These are phyloP conservation scores for Cataglyphis cursor DNA, from an alignment of 2,888 invertebrate genomes.

Conservation along the genomic window DNA sequence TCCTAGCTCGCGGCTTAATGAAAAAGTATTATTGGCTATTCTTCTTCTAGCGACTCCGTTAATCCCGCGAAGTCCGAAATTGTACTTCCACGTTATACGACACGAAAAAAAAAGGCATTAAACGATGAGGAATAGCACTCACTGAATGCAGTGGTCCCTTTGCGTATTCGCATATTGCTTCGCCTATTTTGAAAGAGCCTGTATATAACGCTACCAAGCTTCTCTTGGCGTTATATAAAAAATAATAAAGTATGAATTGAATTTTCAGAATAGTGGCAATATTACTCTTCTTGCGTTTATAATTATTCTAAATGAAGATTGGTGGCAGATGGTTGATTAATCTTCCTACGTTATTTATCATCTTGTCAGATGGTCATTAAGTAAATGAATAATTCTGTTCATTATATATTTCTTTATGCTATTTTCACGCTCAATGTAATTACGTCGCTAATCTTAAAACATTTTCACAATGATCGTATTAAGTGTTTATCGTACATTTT, in stretches of 20 bases:
- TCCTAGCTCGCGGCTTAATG: conserved; percentile 80
- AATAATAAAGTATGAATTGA: conserved; percentile 33
- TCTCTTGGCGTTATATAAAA: conserved; percentile 13
- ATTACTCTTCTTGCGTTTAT: conserved; percentile 51
- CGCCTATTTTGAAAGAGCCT: conserved; percentile 22
- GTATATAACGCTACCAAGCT: conserved; percentile 34
- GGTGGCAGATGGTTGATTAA: conserved; percentile 40
- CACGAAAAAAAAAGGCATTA: conserved; percentile 49
- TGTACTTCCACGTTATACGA: conserved; percentile 68
- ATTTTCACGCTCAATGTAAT: conserved; percentile 6
- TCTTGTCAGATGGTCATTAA: conserved; percentile 43
- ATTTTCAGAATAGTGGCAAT: conserved; percentile 40
- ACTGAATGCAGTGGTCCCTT: conserved; percentile 39
- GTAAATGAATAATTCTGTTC: conserved; percentile 48
- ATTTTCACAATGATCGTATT: neutral
- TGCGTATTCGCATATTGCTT: neutral
- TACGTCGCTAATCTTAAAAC: conserved; percentile 34
- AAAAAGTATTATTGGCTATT: conserved; percentile 83
- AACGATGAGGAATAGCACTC: conserved; percentile 55
- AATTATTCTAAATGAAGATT: conserved; percentile 56
- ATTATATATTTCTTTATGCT: conserved; percentile 30
- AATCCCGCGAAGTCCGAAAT: conserved; percentile 69
- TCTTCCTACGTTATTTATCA: conserved; percentile 50
- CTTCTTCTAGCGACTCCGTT: conserved; percentile 67
- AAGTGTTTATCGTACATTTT: neutral